Base-by-base conservation (phyloP, 2,888 invertebrate species). In the Boloria selene region DNA sequence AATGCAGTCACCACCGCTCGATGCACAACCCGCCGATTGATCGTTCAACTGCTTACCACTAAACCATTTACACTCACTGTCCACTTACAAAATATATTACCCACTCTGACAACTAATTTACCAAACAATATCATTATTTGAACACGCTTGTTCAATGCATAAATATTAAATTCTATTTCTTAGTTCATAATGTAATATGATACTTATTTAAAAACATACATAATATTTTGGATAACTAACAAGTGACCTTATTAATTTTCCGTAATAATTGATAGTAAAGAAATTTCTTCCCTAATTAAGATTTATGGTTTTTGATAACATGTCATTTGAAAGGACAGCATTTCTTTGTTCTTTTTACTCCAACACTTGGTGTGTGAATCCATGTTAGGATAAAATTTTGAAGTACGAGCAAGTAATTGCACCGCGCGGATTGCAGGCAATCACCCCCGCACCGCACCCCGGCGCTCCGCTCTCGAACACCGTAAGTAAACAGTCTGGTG, bases 401-500 rank as follows among this genome's bases (percentile, higher is more conserved):
- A 81, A 86, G 84, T 87, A 84, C 79, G 85, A 85, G 84, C 83
- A 69, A 83, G 89, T 90, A 90, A 90, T 91, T 91, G 90, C 90
- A 91, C 83, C 85, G 88, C 90, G 90, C 90, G 90, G 90, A 90
- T 90, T 91, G 90, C 90, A 90, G 84, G 87, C 90, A 83, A 82
- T 85, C 78, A 80, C 85, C 87, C 75, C 77, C 70, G 85, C 87
- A 77, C 86, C 85, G 85, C 85, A 83, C 85, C 74, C 74, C 81
- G 75, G 78, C 85, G 78, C 84, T 84, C 87, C 88, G 87, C 87
- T 83, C 88, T 87, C 86, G 84, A 88, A 83, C 90, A 88, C 88
- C 90, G 91, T 91, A 92, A 92, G 91, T 91, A 91, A 91, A 91
- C 92, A 92, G 91, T 92, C 88, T 90, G 90, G 90, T 91, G 90